These are phyloP conservation scores for Lordiphosa stackelbergi DNA, from an alignment of 1,140 invertebrate genomes.

Conservation along the genomic window DNA sequence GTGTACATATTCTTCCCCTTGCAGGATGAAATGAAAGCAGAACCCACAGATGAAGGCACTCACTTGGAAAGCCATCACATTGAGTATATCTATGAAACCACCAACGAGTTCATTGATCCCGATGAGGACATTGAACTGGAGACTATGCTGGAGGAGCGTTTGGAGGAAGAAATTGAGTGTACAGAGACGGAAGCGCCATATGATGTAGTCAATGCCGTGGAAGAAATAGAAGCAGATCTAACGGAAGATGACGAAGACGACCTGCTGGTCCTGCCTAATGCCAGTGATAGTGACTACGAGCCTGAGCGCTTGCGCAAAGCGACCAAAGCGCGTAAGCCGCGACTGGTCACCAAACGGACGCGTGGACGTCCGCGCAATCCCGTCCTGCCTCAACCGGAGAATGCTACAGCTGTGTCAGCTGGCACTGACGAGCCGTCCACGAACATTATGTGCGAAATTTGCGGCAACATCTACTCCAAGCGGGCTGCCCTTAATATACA, in stretches of 20 bases:
- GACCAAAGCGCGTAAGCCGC: slow-evolving; percentile 32
- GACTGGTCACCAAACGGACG: slow-evolving; percentile 37
- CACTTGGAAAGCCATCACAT: slow-evolving; percentile 45
- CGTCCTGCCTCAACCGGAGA: not conserved
- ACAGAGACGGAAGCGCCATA: slow-evolving; percentile 27
- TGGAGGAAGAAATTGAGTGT: slow-evolving; percentile 47
- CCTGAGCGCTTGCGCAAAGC: slow-evolving; percentile 42
- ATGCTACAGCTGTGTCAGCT: slow-evolving; percentile 9
- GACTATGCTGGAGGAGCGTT: slow-evolving; percentile 49
- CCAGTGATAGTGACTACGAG: slow-evolving; percentile 59
- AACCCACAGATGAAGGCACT: slow-evolving; percentile 47
- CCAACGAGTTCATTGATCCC: slow-evolving; percentile 59
- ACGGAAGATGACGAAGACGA: slow-evolving; percentile 43
- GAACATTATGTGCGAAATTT: slow-evolving; percentile 72
- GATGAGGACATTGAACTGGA: slow-evolving; percentile 65
- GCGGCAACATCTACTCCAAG: slow-evolving; percentile 70
- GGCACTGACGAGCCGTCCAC: slow-evolving; percentile 48
- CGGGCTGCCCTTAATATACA: slow-evolving; percentile 68
- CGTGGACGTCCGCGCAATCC: slow-evolving; percentile 45
- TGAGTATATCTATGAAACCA: slow-evolving; percentile 63
- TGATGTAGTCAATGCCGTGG: slow-evolving; percentile 30
- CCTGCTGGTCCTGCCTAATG: slow-evolving; percentile 21
- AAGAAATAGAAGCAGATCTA: slow-evolving; percentile 33
- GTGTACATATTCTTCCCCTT: not conserved
- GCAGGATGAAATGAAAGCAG: slow-evolving; percentile 62